Conservation (phyloP, 2,113 vertebrate genomes). For the Trinectes maculatus region DNA sequence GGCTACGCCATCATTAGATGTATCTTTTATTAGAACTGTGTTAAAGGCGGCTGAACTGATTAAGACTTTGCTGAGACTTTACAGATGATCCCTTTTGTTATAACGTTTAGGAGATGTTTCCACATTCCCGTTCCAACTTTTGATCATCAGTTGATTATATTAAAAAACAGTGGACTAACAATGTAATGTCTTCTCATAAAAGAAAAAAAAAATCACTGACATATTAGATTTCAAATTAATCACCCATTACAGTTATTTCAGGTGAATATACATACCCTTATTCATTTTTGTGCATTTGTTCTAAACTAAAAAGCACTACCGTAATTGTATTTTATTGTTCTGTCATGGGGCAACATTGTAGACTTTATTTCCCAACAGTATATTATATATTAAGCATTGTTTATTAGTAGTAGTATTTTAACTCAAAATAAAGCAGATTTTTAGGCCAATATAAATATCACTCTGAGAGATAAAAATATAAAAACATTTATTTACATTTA, state of each 20-base stretch:
- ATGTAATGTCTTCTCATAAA: no score
- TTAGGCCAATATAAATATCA: no score
- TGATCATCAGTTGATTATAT: not conserved
- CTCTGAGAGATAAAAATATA: no score
- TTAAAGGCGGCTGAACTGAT: slow-evolving; percentile 29
- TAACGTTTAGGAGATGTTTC: not conserved
- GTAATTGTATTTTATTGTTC: no score
- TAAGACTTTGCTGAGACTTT: slow-evolving; percentile 11
- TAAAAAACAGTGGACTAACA: not conserved
- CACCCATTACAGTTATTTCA: no score
- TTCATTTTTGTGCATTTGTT: not conserved
- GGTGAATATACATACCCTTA: not conserved
- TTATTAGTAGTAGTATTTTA: no score
- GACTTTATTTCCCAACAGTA: no score
- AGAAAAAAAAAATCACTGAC: not conserved
- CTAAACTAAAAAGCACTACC: not conserved
- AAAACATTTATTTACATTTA: no score
- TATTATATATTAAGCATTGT: no score
- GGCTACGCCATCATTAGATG: slow-evolving; percentile 34
- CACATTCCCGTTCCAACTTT: not conserved
- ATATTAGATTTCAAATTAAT: not conserved
- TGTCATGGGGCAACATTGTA: no score
- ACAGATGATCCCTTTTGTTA: slow-evolving; percentile 1
- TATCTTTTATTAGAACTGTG: slow-evolving; percentile 24
- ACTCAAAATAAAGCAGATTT: no score